These are phyloP conservation scores for Euproctis similis DNA, from an alignment of 2,888 invertebrate species.

Conservation along the genomic window DNA sequence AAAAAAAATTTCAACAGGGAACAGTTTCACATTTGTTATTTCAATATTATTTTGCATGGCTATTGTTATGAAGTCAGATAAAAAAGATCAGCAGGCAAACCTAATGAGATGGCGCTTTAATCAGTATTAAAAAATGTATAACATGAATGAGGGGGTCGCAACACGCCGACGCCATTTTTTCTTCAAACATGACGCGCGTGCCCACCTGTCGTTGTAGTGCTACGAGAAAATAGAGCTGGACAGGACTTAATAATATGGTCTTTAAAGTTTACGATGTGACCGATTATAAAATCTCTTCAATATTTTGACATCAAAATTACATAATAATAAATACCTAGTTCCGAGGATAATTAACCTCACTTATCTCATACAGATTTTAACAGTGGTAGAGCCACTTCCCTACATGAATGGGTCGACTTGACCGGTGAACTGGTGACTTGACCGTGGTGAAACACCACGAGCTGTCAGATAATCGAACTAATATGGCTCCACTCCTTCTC, in stretches of 20 bases:
- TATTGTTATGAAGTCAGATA: too few species aligned
- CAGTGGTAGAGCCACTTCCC: too few species aligned
- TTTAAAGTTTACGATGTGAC: too few species aligned
- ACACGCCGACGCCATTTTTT: conserved; percentile 51
- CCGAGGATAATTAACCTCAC: too few species aligned
- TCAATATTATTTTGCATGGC: neutral
- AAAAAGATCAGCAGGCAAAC: conserved; percentile 6
- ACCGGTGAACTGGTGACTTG: too few species aligned
- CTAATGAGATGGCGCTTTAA: conserved; percentile 15
- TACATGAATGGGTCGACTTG: too few species aligned
- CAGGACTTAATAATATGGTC: neutral
- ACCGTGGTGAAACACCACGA: too few species aligned
- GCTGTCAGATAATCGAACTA: too few species aligned
- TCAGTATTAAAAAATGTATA: conserved; percentile 27
- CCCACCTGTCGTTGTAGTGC: conserved; percentile 56
- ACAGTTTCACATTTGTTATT: neutral
- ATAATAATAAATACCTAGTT: too few species aligned
- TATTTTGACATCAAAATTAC: neutral
- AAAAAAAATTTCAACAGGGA: neutral
- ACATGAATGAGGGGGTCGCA: conserved; percentile 37
- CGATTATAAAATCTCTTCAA: neutral
- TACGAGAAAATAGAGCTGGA: conserved; percentile 23
- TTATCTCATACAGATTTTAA: too few species aligned
- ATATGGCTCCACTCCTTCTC: too few species aligned
- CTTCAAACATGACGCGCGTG: conserved; percentile 55